These are phyloP conservation scores for Buceros bicornis DNA, from an alignment of 2,797 vertebrate genomes.

Conservation along the genomic window DNA sequence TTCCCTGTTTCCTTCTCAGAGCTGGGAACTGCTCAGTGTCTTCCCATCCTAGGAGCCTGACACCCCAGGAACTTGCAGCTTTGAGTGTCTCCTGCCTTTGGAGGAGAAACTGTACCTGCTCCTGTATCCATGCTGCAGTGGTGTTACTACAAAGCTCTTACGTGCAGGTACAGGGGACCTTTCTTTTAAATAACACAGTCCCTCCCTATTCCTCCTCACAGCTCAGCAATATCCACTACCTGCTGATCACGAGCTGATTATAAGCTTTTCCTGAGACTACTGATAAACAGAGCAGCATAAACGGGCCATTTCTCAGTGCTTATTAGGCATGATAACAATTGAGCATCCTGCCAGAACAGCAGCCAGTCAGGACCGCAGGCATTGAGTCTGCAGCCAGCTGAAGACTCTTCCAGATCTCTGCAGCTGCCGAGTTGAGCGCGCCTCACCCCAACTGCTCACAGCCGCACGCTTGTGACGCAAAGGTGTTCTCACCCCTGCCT, in stretches of 20 bases:
- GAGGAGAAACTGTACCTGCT: neutral
- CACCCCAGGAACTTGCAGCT: neutral
- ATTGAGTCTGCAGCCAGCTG: neutral
- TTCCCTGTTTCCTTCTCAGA: neutral
- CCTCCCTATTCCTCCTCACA: neutral
- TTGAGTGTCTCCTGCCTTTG: neutral
- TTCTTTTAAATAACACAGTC: neutral
- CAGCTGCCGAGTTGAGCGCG: neutral
- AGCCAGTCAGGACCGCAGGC: neutral
- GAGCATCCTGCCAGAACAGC: neutral
- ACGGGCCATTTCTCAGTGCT: neutral
- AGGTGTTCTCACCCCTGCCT: neutral
- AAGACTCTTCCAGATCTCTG: neutral
- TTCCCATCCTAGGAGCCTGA: neutral
- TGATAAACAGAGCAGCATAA: neutral
- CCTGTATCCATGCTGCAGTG: rapidly evolving
- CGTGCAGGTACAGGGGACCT: rapidly evolving
- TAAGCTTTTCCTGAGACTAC: neutral
- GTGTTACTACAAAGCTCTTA: neutral
- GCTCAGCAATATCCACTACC: neutral
- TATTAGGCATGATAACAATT: neutral
- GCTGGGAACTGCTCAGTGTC: neutral
- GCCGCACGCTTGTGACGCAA: rapidly evolving
- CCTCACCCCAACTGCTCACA: neutral
- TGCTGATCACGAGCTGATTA: neutral